These are phyloP conservation scores for Phodopus roborovskii DNA, from an alignment of 2,113 vertebrate genomes.

Conservation along the genomic window DNA sequence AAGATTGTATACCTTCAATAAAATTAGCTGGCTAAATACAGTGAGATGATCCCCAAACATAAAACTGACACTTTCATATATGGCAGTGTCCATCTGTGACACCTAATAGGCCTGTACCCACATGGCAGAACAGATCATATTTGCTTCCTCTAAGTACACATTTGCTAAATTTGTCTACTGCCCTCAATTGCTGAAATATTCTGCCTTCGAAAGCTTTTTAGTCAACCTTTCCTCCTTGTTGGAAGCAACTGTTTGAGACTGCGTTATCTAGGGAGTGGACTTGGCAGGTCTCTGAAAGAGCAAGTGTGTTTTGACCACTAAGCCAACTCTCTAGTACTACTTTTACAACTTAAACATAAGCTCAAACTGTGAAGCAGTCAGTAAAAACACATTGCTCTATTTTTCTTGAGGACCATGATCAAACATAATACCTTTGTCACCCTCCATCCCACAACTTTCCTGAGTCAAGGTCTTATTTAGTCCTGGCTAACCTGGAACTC, in stretches of 20 bases:
- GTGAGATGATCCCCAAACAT: conserved; percentile 12
- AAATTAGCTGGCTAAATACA: conserved; percentile 18
- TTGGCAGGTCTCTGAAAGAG: not conserved
- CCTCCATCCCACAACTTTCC: not conserved
- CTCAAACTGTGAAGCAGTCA: not conserved
- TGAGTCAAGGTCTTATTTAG: not conserved
- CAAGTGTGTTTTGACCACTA: not conserved
- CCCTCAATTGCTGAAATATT: conserved; percentile 11
- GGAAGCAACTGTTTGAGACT: not conserved
- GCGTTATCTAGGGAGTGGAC: not conserved
- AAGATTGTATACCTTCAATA: not conserved
- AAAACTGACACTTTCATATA: not conserved
- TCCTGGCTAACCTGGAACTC: not conserved
- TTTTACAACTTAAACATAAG: conserved; percentile 12
- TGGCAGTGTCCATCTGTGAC: not conserved
- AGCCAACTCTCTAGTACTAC: not conserved
- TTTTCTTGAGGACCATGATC: not conserved
- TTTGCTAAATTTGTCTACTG: not conserved
- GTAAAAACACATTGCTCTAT: conserved; percentile 22
- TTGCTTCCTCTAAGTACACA: conserved; percentile 4
- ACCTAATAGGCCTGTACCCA: not conserved
- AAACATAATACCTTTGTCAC: not conserved
- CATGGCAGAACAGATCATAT: not conserved
- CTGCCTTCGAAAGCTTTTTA: not conserved
- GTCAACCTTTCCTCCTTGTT: not conserved